Conservation (phyloP, 2,113 vertebrate genomes). For the Chaetops frenatus region DNA sequence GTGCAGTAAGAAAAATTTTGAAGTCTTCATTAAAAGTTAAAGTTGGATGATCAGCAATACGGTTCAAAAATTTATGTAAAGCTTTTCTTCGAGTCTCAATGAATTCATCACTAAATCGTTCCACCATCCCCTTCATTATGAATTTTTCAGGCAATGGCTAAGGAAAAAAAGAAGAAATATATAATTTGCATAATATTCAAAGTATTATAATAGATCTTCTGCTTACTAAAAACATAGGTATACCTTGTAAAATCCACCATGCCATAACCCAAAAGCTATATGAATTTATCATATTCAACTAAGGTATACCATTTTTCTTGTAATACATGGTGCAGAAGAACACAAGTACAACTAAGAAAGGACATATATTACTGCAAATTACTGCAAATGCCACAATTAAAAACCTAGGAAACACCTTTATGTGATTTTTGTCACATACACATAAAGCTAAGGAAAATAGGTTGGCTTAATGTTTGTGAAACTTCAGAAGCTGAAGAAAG, state of each 20-base stretch:
- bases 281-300: neutral
- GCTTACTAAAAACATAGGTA: neutral
- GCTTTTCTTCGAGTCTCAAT: slow-evolving; percentile 90
- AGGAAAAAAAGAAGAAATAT: neutral
- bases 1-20: slow-evolving; percentile 89
- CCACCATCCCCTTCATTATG: slow-evolving; percentile 94
- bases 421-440: neutral
- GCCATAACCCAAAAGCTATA: neutral
- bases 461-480: neutral
- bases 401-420: neutral
- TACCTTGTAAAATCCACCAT: neutral
- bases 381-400: neutral
- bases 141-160: slow-evolving; percentile 97
- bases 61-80: slow-evolving; percentile 88
- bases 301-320: neutral
- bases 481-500: neutral
- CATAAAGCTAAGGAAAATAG: neutral
- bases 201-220: neutral
- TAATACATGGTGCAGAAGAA: neutral
- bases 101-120: slow-evolving; percentile 92
- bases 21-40: slow-evolving; percentile 89
- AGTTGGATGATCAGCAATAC: slow-evolving; percentile 87
- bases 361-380: neutral
- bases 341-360: neutral
- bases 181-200: neutral